These are phyloP conservation scores for Drepana arcuata DNA, from an alignment of 1,140 invertebrate species.

Conservation along the genomic window DNA sequence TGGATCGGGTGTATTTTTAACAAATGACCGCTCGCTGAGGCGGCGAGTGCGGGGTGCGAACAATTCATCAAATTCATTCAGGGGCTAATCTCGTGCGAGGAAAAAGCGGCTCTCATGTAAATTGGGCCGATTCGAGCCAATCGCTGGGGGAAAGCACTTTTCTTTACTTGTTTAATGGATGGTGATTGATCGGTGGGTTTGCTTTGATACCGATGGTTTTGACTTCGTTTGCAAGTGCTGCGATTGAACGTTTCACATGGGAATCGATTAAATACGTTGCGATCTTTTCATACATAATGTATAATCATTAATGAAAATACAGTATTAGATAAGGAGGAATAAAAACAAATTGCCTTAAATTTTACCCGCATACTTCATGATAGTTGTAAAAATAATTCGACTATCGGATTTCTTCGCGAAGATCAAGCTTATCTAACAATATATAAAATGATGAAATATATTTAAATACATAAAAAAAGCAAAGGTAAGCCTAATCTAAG, in stretches of 20 bases:
- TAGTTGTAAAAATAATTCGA: no score
- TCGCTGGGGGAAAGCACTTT: constrained; percentile 64
- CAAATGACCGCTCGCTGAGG: constrained; percentile 57
- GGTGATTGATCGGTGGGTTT: constrained; percentile 67
- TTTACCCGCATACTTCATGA: no score
- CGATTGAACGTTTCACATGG: no score
- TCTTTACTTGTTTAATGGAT: constrained; percentile 72
- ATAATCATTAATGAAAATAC: no score
- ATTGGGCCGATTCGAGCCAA: constrained; percentile 68
- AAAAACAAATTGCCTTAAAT: no score
- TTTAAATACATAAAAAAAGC: no score
- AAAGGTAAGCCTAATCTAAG: no score
- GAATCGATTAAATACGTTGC: no score
- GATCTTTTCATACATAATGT: no score
- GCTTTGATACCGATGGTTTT: constrained; percentile 64
- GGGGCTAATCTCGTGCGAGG: constrained; percentile 68
- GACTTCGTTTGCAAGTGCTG: constrained; percentile 39
- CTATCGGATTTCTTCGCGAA: constrained; percentile 1
- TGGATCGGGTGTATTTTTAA: constrained; percentile 70
- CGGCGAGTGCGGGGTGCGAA: constrained; percentile 41
- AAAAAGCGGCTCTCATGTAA: constrained; percentile 72
- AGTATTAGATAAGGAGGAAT: no score
- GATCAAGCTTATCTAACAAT: no score
- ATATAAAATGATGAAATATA: no score
- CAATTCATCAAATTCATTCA: constrained; percentile 71